Base-by-base conservation (phyloP, 1,140 invertebrate species). In the Ladona fulva region DNA sequence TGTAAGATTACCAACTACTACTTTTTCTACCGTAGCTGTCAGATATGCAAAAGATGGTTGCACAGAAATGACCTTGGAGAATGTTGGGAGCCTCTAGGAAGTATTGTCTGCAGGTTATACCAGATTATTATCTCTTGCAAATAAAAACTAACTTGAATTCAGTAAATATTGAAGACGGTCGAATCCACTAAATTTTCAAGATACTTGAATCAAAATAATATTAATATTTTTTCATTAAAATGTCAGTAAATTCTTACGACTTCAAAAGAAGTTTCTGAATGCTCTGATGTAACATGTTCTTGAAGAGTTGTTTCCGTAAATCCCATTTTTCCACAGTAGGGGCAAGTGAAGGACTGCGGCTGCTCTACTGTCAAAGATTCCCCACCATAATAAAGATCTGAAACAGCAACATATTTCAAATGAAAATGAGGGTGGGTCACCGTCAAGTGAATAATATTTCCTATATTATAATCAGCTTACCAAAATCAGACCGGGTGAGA, bases 301-400 rank as follows among this genome's bases (percentile, higher is more conserved):
- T 95, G 93, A 75, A 99, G 87, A 19, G 93, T 91, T 74, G 91
- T 89, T 87, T 98, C 96, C 80, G 95, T 97, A 84, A 95, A 96
- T 42, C 97, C 97, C 94, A 98, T 96, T 83, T 92, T 92, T 81
- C 95, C 94, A 88, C 97, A 99, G 86, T 96, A 97, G 59, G 97
- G 97, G 88, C 97, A 99, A 81, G 96, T 97, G 85, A 96, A 96
- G 76, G 96, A 94, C 86, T 98, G 95, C 79, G 95, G 94, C 84
- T 97, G 94, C 83, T 98, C 96, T 79, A 94, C 87, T 74, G 86
- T 86, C 81, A 96, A 87, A 82, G 93, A 91, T 87, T 98, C 96
- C 79, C 96, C 96, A 81, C 95, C 95, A 90, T 97, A 98, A 87
- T 95, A 98, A 76, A 98, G 86, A 87, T 99, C 94, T 95, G 85